A percentile compares a stretch with the other conserved stretches of the same genome.
phyloP scores from a whole-genome alignment of 1,140 invertebrate species.

The Cydia amplana region DNA sequence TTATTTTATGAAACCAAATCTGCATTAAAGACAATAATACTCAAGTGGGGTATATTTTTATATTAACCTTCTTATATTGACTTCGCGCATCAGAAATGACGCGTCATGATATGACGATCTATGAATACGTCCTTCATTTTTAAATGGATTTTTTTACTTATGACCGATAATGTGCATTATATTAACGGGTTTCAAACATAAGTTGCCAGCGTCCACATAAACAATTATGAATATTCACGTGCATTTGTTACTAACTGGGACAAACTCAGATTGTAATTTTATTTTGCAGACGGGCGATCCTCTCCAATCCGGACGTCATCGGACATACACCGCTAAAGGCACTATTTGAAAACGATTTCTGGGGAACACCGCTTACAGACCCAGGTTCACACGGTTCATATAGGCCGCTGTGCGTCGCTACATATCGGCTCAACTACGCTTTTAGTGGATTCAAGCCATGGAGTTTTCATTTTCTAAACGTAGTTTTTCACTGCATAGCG shows the following conservation, averaged over 20 bases:
- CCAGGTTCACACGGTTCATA: constrained; percentile 96
- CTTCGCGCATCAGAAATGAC: neutral
- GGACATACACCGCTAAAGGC: constrained; percentile 86
- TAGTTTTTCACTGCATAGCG: constrained; percentile 90
- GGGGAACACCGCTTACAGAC: constrained; percentile 93
- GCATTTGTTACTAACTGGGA: constrained; percentile 14
- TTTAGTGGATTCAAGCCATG: constrained; percentile 92
- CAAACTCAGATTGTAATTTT: constrained; percentile 50
- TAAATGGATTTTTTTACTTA: neutral
- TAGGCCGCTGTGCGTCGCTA: constrained; percentile 93
- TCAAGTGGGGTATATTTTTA: constrained; percentile 8
- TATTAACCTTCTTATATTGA: neutral
- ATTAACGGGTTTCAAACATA: neutral
- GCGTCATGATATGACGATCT: neutral
- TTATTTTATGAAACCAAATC: constrained; percentile 33
- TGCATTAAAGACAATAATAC: constrained; percentile 1
- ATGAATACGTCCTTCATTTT: neutral
- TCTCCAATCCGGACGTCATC: constrained; percentile 92
- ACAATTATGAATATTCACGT: neutral
- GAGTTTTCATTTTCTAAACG: constrained; percentile 95
- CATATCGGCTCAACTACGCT: constrained; percentile 94
- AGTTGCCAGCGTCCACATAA: neutral
- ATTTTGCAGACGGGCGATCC: constrained; percentile 90
- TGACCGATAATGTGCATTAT: neutral
- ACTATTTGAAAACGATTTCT: constrained; percentile 92